These are phyloP conservation scores for Trialeurodes vaporariorum DNA, from an alignment of 1,140 invertebrate genomes.

Conservation along the genomic window DNA sequence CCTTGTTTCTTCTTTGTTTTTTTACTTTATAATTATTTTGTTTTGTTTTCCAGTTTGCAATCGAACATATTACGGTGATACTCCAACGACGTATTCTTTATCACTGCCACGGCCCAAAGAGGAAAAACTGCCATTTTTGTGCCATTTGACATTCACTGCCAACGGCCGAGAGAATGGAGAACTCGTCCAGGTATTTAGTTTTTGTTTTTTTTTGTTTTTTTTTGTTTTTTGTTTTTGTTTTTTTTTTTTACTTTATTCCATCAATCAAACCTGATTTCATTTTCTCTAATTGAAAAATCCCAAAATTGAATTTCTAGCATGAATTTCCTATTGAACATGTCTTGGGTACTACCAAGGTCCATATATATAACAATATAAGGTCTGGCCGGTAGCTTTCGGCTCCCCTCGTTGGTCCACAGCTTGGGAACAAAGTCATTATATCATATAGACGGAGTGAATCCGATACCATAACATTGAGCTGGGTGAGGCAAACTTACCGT, in stretches of 20 bases:
- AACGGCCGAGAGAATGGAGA: constrained; percentile 71
- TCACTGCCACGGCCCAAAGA: constrained; percentile 50
- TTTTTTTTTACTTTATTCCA: no score
- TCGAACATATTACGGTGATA: constrained; percentile 76
- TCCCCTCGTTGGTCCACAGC: no score
- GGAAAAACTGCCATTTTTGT: constrained; percentile 62
- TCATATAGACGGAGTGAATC: no score
- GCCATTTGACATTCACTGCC: constrained; percentile 78
- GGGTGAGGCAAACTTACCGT: no score
- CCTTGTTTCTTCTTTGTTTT: no score
- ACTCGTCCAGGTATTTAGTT: constrained; percentile 58
- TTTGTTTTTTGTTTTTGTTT: no score
- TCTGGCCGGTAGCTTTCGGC: no score
- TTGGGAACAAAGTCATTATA: no score
- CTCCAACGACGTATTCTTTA: constrained; percentile 66
- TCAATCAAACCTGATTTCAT: neutral
- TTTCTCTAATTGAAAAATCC: neutral
- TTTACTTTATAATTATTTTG: constrained; percentile 7
- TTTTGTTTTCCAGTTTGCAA: constrained; percentile 55
- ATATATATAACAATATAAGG: no score
- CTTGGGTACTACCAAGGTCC: neutral
- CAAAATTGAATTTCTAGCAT: neutral
- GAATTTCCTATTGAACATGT: neutral
- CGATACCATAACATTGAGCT: no score
- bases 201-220: neutral